These are phyloP conservation scores for Ia io DNA, from an alignment of 2,113 vertebrate species.

Conservation along the genomic window DNA sequence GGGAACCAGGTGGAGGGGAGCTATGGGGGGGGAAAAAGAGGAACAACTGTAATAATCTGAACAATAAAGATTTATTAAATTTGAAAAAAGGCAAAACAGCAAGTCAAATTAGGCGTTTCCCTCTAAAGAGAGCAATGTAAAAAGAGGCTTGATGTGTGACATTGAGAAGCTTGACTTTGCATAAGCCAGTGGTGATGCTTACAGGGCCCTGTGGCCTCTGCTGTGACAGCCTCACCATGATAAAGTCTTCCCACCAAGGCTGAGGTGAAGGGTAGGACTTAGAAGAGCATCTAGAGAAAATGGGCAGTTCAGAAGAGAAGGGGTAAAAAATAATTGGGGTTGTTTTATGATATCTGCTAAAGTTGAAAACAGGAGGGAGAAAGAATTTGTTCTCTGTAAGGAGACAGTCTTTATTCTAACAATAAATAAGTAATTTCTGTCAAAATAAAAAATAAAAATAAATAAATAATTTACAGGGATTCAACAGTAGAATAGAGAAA, in stretches of 20 bases:
- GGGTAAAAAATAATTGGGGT: not conserved
- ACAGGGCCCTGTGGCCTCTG: not conserved
- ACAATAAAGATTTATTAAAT: too few species aligned
- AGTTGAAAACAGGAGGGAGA: not conserved
- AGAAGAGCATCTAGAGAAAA: not conserved
- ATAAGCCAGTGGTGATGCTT: not conserved
- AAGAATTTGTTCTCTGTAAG: not conserved
- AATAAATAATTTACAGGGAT: too few species aligned
- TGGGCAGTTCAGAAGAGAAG: slow-evolving; percentile 1
- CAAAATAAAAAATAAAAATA: slow-evolving; percentile 1
- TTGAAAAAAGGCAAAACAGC: not conserved
- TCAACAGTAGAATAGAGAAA: too few species aligned
- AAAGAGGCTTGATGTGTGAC: not conserved
- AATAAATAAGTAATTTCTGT: not conserved
- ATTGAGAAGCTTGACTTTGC: not conserved
- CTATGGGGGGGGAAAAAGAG: too few species aligned
- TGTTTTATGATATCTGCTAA: not conserved
- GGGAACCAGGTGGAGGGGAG: too few species aligned
- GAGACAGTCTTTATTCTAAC: slow-evolving; percentile 7
- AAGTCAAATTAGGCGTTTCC: not conserved
- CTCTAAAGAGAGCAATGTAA: not conserved
- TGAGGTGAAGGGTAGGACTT: not conserved
- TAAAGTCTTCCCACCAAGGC: not conserved
- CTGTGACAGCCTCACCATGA: not conserved
- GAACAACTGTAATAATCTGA: too few species aligned